Base-by-base conservation (phyloP, 1,140 invertebrate genomes). In the Zaprionus nigranus region DNA sequence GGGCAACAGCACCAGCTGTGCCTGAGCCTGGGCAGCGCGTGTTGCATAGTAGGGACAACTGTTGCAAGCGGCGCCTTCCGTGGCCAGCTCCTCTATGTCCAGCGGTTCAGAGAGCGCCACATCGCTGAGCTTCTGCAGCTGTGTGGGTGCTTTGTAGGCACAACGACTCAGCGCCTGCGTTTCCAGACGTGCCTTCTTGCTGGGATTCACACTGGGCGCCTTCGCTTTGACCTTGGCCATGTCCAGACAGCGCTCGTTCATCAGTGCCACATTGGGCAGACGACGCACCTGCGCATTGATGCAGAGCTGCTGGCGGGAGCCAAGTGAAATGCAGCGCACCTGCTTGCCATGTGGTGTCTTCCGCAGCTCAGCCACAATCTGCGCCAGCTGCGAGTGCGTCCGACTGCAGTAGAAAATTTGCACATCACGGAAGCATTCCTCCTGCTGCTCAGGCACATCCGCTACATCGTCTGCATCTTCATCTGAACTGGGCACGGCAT, bases 171-270 rank as follows among this genome's bases (percentile, higher is more conserved):
- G 69, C 93, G 93, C 59, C 13, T 92, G 17, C 17, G 6, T 9
- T 1, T 30, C 20, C 0, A 80, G 28, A 0, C 87, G 74, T 0
- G 93, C 94, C 93, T 94, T 94, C 81, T 96, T 96, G 13, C 95
- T 94, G 56, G 94, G 94, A 38, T 96, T 93, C 97, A 97, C 26
- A 0, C 15, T 26, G 0, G 20, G 0, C n/a, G 22, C 0, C 11
- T 56, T 71, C 49, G 38, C 34, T 57, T 71, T 72, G 28, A 53
- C 53, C 3, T 38, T 49, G 20, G 64, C 74, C 82, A 99, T 92
- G 80, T 99, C 98, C 75, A 98, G 90, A 93, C 99, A 99, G 81
- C 96, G 95, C 93, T 99, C 98, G 95, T 99, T 99, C 22, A 99
- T 98, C 5, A 99, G 93, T 88, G 95, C 95, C 17, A 96, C 93